A percentile compares a stretch with the other conserved stretches of the same genome.
Conservation (phyloP, 2,113 vertebrate species). For the Neolamprologus longior region DNA sequence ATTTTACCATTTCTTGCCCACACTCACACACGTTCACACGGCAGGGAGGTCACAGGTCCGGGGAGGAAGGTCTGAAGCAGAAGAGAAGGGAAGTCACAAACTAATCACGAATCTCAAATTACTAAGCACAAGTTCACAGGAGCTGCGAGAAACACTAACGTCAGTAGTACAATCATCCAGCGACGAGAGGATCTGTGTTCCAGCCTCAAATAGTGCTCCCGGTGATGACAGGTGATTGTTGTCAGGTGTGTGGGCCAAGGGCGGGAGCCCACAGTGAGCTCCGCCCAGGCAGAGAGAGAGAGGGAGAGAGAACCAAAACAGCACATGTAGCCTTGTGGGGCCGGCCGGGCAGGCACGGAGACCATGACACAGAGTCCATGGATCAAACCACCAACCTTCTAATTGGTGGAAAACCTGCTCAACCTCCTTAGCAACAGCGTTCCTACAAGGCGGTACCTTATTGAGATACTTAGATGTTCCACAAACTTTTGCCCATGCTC, state of each 20-base stretch:
- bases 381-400: neutral
- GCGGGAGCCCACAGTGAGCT: too few species aligned
- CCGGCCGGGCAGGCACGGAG: neutral
- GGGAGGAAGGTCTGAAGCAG: too few species aligned
- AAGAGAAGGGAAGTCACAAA: too few species aligned
- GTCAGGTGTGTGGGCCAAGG: too few species aligned
- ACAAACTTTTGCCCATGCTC: neutral
- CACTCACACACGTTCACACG: too few species aligned
- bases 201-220: too few species aligned
- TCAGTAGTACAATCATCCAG: too few species aligned
- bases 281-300: neutral
- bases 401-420: neutral
- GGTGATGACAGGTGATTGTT: too few species aligned
- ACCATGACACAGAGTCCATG: neutral
- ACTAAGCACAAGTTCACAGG: rapidly evolving
- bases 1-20: neutral
- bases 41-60: too few species aligned
- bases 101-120: too few species aligned
- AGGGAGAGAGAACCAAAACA: neutral
- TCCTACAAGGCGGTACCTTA: neutral
- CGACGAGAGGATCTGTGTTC: too few species aligned
- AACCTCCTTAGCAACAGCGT: neutral
- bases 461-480: neutral
- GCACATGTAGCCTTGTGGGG: neutral
- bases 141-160: too few species aligned